Evolutionary conservation across 2,113 vertebrate genomes (phyloP).

Genomic region (Myrmecobius fasciatus): DNA sequence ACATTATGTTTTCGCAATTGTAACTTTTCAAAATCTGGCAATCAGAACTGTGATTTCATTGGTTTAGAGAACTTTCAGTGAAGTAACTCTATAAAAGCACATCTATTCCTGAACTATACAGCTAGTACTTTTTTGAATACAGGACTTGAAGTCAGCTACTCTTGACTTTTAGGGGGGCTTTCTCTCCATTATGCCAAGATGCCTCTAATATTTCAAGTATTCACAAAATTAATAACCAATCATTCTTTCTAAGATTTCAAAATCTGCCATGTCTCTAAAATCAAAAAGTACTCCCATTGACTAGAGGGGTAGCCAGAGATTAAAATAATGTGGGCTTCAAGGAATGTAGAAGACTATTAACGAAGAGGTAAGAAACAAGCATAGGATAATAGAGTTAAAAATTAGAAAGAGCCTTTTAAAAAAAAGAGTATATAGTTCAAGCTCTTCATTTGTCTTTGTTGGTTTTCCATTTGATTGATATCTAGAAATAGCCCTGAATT

Average conservation of each 20-base stretch:
- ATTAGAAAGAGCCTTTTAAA: not conserved
- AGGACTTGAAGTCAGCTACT: not conserved
- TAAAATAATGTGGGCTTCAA: not conserved
- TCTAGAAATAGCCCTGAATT: not conserved
- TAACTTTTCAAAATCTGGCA: not conserved
- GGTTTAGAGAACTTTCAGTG: not conserved
- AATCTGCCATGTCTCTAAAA: conserved; percentile 13
- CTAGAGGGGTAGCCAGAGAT: not conserved
- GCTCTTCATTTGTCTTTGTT: not conserved
- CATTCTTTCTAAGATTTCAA: conserved; percentile 22
- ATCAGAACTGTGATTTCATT: not conserved
- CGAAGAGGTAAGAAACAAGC: conserved; percentile 16
- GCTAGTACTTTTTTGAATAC: not conserved
- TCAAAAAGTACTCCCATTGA: conserved; percentile 33
- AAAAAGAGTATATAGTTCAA: not conserved
- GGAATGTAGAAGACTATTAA: not conserved
- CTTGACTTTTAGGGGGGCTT: not conserved
- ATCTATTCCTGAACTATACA: not conserved
- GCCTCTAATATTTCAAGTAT: not conserved
- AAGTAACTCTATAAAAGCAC: not conserved
- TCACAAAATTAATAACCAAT: conserved; percentile 11
- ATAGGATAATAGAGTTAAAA: not conserved
- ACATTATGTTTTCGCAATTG: not conserved
- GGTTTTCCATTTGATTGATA: not conserved
- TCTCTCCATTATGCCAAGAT: not conserved